Percentiles rank a stretch among this genome's conserved stretches.
These are phyloP conservation scores for Hetaerina americana DNA, from an alignment of 1,140 invertebrate genomes.

Conservation along the genomic window DNA sequence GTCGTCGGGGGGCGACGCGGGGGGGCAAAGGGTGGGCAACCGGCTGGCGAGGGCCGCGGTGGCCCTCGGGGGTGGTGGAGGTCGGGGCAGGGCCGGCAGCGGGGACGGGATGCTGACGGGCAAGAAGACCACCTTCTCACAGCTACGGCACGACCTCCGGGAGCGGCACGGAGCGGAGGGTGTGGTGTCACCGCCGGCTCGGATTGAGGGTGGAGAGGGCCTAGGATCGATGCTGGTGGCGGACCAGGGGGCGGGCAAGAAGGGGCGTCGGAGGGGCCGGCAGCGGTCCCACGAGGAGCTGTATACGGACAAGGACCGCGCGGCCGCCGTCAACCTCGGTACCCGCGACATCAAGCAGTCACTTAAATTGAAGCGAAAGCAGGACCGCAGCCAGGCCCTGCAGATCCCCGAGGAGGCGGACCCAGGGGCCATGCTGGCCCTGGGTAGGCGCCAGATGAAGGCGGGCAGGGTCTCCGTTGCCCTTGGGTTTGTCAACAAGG, in stretches of 20 bases:
- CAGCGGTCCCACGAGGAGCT: constrained; percentile 45
- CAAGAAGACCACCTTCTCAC: constrained; percentile 12
- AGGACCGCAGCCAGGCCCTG: constrained; percentile 56
- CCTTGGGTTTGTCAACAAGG: constrained; percentile 66
- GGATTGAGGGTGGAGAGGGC: background rate
- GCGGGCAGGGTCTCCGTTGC: constrained; percentile 54
- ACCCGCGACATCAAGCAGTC: constrained; percentile 72
- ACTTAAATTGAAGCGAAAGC: constrained; percentile 60
- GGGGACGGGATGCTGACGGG: constrained; percentile 22
- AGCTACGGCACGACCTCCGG: background rate
- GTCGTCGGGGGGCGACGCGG: background rate
- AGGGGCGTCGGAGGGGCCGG: background rate
- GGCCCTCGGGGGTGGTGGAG: constrained; percentile 4
- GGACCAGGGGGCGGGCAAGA: background rate
- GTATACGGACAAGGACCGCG: constrained; percentile 81
- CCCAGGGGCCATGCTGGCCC: constrained; percentile 53
- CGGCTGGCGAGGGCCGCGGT: background rate
- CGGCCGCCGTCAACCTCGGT: constrained; percentile 74
- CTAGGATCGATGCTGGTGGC: background rate
- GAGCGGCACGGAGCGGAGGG: constrained; percentile 25
- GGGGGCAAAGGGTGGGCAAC: background rate
- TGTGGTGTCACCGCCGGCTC: constrained; percentile 10
- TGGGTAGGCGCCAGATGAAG: constrained; percentile 59
- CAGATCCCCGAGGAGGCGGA: constrained; percentile 67
- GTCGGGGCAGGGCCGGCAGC: background rate